Conservation (phyloP, 2,113 vertebrate species). For the Periophthalmodon schlosseri region DNA sequence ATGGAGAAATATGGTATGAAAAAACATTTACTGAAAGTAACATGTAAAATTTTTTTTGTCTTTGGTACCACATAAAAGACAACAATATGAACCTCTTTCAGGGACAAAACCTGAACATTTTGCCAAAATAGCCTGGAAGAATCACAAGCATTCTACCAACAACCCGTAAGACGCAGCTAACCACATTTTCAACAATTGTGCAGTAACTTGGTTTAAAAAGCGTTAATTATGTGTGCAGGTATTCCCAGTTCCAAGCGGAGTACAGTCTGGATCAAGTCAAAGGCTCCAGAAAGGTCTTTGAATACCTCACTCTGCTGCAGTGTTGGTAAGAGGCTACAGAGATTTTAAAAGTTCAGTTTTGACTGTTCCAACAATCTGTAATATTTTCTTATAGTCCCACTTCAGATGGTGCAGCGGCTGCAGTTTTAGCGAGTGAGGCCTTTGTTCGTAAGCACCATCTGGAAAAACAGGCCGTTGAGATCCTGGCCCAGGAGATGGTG, state of each 20-base stretch:
- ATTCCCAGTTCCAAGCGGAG: slow-evolving; percentile 91
- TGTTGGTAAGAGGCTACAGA: slow-evolving; percentile 87
- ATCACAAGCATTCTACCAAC: slow-evolving; percentile 94
- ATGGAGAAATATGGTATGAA: slow-evolving; percentile 93
- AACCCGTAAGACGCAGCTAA: slow-evolving; percentile 85
- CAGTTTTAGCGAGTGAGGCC: slow-evolving; percentile 84
- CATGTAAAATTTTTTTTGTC: no score
- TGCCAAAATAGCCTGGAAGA: slow-evolving; percentile 98
- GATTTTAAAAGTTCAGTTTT: not conserved
- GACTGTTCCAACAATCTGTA: not conserved
- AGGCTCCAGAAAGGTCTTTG: slow-evolving; percentile 84
- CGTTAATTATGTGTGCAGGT: slow-evolving; percentile 69
- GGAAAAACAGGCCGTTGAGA: slow-evolving; percentile 89
- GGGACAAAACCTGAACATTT: slow-evolving; percentile 94
- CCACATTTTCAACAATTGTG: not conserved
- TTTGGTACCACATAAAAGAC: no score
- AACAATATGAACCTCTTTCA: slow-evolving; percentile 55
- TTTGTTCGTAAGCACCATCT: slow-evolving; percentile 83
- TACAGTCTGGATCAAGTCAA: slow-evolving; percentile 90
- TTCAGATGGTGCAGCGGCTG: slow-evolving; percentile 93
- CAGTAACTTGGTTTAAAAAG: not conserved
- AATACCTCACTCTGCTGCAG: slow-evolving; percentile 90
- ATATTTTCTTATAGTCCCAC: slow-evolving; percentile 80
- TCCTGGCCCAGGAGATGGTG: slow-evolving; percentile 93
- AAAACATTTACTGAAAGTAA: no score